A percentile compares a stretch with the other conserved stretches of the same genome.
Conservation (phyloP, 2,888 invertebrate species). For the Amblyteles armatorius region DNA sequence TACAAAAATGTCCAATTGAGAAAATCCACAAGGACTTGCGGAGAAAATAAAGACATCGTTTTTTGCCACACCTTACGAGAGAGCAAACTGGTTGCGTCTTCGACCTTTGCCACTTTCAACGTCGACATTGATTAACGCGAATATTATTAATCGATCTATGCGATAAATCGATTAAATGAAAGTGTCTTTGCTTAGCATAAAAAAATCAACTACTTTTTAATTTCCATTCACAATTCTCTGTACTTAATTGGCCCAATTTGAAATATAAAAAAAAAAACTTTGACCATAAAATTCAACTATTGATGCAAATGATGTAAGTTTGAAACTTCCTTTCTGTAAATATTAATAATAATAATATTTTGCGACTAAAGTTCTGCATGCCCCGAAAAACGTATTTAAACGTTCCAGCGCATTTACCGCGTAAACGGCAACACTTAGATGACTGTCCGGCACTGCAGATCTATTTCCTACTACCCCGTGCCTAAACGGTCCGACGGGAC, state of each 20-base stretch:
- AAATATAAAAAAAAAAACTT: no score
- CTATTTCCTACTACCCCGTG: conserved; percentile 2
- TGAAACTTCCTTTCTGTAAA: no score
- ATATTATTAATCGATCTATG: not conserved
- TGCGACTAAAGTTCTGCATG: no score
- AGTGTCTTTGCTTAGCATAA: not conserved
- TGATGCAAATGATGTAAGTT: no score
- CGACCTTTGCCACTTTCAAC: not conserved
- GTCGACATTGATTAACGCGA: not conserved
- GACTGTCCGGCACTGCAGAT: not conserved
- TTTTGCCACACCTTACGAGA: not conserved
- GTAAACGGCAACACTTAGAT: not conserved
- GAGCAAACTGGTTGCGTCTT: not conserved
- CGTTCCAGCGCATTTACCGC: no score
- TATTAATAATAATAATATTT: no score
- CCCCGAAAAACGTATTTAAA: no score
- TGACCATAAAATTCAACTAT: no score
- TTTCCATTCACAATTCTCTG: no score
- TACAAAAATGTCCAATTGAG: not conserved
- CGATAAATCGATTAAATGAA: not conserved
- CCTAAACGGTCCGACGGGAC: conserved; percentile 25
- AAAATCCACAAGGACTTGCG: not conserved
- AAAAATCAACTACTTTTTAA: no score
- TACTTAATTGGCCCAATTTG: no score
- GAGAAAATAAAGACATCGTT: not conserved